Evolutionary conservation across 30 jellyfish, hydroid and myxozoan genomes (phyloP).

Genomic region (Hydractinia echinata): DNA sequence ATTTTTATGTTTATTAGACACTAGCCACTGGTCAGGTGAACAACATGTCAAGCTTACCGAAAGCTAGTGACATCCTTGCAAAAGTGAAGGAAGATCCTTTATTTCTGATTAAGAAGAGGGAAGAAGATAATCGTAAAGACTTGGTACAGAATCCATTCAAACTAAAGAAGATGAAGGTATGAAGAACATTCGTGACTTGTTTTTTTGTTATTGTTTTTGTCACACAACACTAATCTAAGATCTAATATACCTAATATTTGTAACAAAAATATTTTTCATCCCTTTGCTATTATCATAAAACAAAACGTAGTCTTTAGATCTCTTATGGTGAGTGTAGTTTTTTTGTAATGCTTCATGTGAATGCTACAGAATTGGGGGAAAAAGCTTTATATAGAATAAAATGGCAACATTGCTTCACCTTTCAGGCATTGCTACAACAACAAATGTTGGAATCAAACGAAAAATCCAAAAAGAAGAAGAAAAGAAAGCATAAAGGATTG

Average conservation of each 20-base stretch:
- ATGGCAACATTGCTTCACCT: not conserved
- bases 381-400: not conserved
- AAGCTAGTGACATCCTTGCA: conserved; percentile 63
- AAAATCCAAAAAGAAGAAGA: conserved; percentile 43
- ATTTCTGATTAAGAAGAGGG: conserved; percentile 75
- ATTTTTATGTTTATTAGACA: too few species aligned
- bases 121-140: conserved; percentile 74
- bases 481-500: conserved; percentile 15
- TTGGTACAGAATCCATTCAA: conserved; percentile 71
- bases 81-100: conserved; percentile 94
- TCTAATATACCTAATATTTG: too few species aligned
- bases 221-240: not conserved
- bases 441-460: conserved; percentile 37
- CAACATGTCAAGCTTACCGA: not conserved
- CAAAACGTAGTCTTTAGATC: too few species aligned
- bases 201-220: too few species aligned
- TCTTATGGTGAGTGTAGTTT: too few species aligned
- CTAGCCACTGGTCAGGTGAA: too few species aligned
- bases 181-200: not conserved
- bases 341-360: too few species aligned
- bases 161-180: conserved; percentile 53
- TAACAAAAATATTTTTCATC: too few species aligned
- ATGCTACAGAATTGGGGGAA: too few species aligned
- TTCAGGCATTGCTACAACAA: conserved; percentile 21
- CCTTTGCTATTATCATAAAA: too few species aligned